phyloP scores from a whole-genome alignment of 2,113 vertebrate genomes.

The Salminus brasiliensis region DNA sequence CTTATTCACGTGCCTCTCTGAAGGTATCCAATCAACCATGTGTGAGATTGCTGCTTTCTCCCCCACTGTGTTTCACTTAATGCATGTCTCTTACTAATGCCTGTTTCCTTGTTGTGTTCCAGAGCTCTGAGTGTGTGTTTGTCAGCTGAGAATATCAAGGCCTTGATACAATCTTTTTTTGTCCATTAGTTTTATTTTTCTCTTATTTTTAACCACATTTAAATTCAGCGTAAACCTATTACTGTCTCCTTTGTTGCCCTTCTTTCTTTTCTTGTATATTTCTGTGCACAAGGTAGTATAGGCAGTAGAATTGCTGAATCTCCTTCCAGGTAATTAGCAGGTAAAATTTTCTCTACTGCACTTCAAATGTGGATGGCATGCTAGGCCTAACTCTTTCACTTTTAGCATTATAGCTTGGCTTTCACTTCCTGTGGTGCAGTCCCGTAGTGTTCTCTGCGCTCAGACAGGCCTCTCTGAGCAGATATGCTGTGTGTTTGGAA shows the following conservation, averaged over 20 bases:
- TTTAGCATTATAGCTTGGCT: background rate
- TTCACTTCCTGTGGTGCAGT: background rate
- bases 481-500: conserved; percentile 53
- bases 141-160: background rate
- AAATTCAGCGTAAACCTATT: background rate
- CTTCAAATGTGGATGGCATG: no score
- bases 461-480: conserved; percentile 37
- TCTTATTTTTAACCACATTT: background rate
- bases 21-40: conserved; percentile 70
- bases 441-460: background rate
- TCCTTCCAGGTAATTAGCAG: no score
- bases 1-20: conserved; percentile 85
- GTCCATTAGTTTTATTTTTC: background rate
- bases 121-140: conserved; percentile 8
- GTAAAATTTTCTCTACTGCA: no score
- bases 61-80: background rate
- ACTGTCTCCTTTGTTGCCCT: background rate
- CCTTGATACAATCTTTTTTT: background rate
- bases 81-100: conserved; percentile 7
- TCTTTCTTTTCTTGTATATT: background rate
- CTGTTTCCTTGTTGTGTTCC: conserved; percentile 11
- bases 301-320: background rate
- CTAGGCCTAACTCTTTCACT: background rate
- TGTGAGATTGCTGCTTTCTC: background rate
- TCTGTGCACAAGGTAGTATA: background rate